Conservation (phyloP, 2,888 invertebrate species). For the Pecten maximus region DNA sequence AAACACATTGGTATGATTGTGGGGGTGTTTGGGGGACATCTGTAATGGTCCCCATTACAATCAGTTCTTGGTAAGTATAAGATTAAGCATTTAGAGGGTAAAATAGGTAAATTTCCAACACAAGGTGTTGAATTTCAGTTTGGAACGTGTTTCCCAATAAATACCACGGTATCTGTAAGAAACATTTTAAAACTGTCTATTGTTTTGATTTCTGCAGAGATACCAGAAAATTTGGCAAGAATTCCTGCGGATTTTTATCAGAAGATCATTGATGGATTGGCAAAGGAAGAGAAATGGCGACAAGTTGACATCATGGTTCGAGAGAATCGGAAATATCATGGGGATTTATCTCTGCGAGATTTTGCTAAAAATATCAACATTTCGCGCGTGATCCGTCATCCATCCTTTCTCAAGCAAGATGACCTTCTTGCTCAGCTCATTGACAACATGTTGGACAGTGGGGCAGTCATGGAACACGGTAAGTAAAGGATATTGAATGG, state of each 20-base stretch:
- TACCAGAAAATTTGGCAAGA: conserved; percentile 62
- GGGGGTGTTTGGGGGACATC: no score
- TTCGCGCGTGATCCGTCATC: conserved; percentile 56
- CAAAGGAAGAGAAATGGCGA: conserved; percentile 62
- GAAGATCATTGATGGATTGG: conserved; percentile 60
- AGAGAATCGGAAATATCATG: conserved; percentile 59
- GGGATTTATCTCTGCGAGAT: conserved; percentile 56
- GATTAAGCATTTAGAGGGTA: no score
- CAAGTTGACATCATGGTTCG: conserved; percentile 65
- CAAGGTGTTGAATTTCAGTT: no score
- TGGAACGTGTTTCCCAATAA: no score
- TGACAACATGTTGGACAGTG: conserved; percentile 58
- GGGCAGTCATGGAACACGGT: conserved; percentile 58
- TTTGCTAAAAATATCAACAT: conserved; percentile 61
- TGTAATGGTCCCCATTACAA: no score
- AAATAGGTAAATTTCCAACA: no score
- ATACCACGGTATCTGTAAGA: no score
- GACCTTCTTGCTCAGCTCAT: conserved; percentile 59
- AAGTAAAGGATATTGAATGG: no score
- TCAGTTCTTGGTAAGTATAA: no score
- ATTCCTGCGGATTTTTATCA: conserved; percentile 56
- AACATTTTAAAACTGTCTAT: no score
- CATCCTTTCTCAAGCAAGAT: conserved; percentile 53
- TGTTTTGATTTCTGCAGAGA: conserved; percentile 58
- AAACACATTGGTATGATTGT: no score